Percentiles rank a stretch among this genome's conserved stretches.
Evolutionary conservation across 2,888 invertebrate species (phyloP).

Genomic region (Carpatolechia fugitivella): DNA sequence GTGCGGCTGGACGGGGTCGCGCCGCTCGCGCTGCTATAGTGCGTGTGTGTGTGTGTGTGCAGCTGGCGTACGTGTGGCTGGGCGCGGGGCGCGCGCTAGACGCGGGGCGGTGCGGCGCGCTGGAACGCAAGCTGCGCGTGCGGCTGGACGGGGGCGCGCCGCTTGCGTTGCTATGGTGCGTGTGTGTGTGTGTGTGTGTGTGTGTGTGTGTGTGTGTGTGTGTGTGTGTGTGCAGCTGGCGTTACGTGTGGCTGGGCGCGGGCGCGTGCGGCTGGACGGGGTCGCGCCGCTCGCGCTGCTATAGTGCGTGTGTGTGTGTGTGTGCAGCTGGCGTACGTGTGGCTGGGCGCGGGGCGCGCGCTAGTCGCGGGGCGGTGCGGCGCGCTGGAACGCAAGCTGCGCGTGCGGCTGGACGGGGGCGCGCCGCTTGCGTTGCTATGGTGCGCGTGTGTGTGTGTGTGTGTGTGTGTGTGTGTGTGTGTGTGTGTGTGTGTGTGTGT

Average conservation of each 20-base stretch:
- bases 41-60: conserved; percentile 18
- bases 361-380: conserved; percentile 90
- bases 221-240: too few species aligned
- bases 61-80: conserved; percentile 93
- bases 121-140: conserved; percentile 88
- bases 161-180: conserved; percentile 86
- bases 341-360: conserved; percentile 95
- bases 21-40: conserved; percentile 83
- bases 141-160: conserved; percentile 79
- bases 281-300: conserved; percentile 79
- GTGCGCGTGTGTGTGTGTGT: too few species aligned
- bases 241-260: too few species aligned
- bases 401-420: conserved; percentile 84
- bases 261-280: too few species aligned
- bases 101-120: conserved; percentile 87
- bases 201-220: too few species aligned
- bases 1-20: conserved; percentile 79
- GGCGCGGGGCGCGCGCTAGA: conserved; percentile 95
- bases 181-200: too few species aligned
- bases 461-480: too few species aligned
- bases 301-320: too few species aligned
- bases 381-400: conserved; percentile 87
- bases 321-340: conserved; percentile 89
- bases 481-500: too few species aligned
- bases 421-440: conserved; percentile 81